A percentile compares a stretch with the other conserved stretches of the same genome.
Conservation (phyloP, 2,888 invertebrate species). For the Chromoteleia sp. region DNA sequence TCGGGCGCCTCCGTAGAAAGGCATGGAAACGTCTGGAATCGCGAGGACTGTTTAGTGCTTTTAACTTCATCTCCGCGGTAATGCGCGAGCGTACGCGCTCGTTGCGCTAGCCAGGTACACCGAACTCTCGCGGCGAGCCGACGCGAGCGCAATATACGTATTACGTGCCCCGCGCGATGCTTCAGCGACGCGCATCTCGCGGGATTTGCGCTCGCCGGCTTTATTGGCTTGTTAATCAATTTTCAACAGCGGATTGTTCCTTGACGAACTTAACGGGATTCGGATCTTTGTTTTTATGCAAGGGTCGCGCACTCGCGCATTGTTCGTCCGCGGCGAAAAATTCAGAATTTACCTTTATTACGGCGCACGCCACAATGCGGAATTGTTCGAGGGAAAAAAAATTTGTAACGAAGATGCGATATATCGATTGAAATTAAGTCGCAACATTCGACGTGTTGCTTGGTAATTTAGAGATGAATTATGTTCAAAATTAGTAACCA, state of each 20-base stretch:
- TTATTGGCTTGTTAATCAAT: constrained; percentile 45
- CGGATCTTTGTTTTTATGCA: constrained; percentile 21
- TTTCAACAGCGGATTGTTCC: constrained; percentile 27
- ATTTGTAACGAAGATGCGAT: too few relatives aligned
- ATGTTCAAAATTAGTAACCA: too few relatives aligned
- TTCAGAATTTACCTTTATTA: too few relatives aligned
- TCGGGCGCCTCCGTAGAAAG: constrained; percentile 71
- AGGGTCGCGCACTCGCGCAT: not conserved
- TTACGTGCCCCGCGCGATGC: constrained; percentile 33
- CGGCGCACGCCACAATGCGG: too few relatives aligned
- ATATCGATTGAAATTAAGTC: too few relatives aligned
- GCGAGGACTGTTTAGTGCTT: constrained; percentile 54
- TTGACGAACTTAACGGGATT: constrained; percentile 37
- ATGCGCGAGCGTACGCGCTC: constrained; percentile 43
- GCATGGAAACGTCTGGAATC: constrained; percentile 70
- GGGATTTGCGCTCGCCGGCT: constrained; percentile 24
- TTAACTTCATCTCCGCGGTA: constrained; percentile 66
- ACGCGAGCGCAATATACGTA: constrained; percentile 53
- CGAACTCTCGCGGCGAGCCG: constrained; percentile 50
- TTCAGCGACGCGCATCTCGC: constrained; percentile 15
- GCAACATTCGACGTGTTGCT: too few relatives aligned
- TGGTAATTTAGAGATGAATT: too few relatives aligned
- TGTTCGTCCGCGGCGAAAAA: not conserved
- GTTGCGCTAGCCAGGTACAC: constrained; percentile 43
- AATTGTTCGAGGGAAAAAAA: too few relatives aligned